Conservation (phyloP, 2,888 invertebrate species). For the Apotomis capreana region DNA sequence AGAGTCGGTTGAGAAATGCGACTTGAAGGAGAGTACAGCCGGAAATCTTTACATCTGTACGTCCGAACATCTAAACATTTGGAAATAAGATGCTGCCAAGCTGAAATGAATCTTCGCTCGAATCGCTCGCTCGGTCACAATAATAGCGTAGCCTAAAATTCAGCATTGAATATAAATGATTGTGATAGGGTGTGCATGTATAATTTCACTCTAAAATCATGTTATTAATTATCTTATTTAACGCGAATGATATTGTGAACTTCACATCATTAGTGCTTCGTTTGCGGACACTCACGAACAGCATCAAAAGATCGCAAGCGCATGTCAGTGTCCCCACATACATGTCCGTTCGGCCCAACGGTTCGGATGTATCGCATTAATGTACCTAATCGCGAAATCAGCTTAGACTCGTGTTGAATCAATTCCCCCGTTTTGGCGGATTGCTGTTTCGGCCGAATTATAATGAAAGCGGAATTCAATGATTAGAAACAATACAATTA, state of each 20-base stretch:
- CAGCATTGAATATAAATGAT: no score
- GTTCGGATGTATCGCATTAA: neutral
- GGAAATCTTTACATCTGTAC: no score
- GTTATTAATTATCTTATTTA: neutral
- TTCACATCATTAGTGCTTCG: neutral
- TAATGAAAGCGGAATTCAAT: neutral
- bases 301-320: neutral
- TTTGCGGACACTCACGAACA: neutral
- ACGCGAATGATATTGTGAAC: neutral
- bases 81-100: no score
- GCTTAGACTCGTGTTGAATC: constrained; percentile 8
- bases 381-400: constrained; percentile 10
- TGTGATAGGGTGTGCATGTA: no score
- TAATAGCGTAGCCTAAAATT: no score
- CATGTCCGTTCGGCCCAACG: neutral
- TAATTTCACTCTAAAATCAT: neutral
- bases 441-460: neutral
- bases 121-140: no score
- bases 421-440: neutral
- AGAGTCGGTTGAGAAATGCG: no score
- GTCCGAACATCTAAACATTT: no score
- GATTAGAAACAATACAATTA: neutral
- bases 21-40: no score
- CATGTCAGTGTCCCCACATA: neutral
- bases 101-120: no score